Conservation (phyloP, 2,797 vertebrate genomes). For the Varecia variegata region DNA sequence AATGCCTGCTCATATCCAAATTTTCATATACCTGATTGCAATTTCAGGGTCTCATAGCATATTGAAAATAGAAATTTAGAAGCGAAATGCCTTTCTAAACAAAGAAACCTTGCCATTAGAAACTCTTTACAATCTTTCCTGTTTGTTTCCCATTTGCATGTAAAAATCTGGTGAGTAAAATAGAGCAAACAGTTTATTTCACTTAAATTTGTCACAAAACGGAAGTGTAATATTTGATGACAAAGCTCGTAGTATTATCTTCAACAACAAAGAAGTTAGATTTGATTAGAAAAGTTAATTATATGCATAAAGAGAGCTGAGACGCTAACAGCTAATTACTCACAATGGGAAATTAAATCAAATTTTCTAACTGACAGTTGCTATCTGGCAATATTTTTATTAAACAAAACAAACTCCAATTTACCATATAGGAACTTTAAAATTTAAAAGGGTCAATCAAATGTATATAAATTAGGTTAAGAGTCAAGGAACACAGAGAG, state of each 20-base stretch:
- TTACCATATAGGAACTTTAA: constrained; percentile 73
- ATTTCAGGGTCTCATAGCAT: constrained; percentile 31
- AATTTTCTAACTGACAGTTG: constrained; percentile 72
- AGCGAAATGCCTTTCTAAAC: constrained; percentile 6
- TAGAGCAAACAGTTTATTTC: constrained; percentile 42
- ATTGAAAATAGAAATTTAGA: constrained; percentile 32
- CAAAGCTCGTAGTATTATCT: constrained; percentile 45
- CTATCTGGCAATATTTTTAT: constrained; percentile 78
- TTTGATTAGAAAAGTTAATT: constrained; percentile 83
- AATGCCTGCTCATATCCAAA: not conserved
- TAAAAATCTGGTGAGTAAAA: constrained; percentile 33
- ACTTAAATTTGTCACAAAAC: constrained; percentile 40
- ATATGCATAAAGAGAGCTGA: constrained; percentile 83
- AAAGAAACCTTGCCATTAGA: not conserved
- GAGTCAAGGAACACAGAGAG: constrained; percentile 7
- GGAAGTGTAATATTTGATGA: constrained; percentile 67
- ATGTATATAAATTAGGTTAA: constrained; percentile 47
- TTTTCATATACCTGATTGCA: constrained; percentile 41
- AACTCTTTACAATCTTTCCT: constrained; percentile 28
- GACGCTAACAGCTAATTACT: constrained; percentile 89
- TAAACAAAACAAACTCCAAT: constrained; percentile 84
- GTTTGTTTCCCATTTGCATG: constrained; percentile 13
- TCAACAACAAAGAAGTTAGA: constrained; percentile 53
- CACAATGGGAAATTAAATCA: constrained; percentile 87
- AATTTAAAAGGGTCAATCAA: constrained; percentile 52